These are phyloP conservation scores for Delia radicum DNA, from an alignment of 1,140 invertebrate genomes.

Conservation along the genomic window DNA sequence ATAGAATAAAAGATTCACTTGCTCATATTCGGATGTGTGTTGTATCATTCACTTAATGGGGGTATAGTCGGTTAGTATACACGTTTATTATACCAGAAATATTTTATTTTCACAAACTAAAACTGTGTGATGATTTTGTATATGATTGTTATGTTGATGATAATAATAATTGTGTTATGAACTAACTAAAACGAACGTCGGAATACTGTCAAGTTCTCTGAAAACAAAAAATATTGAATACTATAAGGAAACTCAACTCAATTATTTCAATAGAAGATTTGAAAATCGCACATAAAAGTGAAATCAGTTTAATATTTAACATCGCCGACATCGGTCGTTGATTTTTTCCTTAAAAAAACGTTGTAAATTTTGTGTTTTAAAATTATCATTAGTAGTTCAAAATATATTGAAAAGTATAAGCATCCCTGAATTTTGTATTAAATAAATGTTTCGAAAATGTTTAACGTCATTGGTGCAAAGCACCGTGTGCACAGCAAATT, in stretches of 20 bases:
- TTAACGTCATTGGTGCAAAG: slow-evolving; percentile 32
- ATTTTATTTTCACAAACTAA: background rate
- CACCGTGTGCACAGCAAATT: background rate
- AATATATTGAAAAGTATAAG: background rate
- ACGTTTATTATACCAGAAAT: background rate
- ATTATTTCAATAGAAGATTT: background rate
- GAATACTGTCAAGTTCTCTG: background rate
- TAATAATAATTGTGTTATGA: background rate
- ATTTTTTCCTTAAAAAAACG: background rate
- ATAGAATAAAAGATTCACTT: background rate
- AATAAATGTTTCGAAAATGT: slow-evolving; percentile 44
- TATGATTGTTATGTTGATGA: background rate
- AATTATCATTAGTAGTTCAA: background rate
- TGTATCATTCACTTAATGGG: background rate
- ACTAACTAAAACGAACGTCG: background rate
- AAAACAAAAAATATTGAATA: background rate
- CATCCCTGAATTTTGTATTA: background rate
- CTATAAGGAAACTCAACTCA: background rate
- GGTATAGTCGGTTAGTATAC: background rate
- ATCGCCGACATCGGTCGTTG: slow-evolving; percentile 7
- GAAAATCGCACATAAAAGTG: slow-evolving; percentile 23
- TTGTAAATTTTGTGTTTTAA: background rate
- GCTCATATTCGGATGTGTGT: background rate
- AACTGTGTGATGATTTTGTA: background rate
- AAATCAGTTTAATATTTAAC: slow-evolving; percentile 24